Evolutionary conservation across 2,888 invertebrate species (phyloP), one percentile per base, ranked within the genome.

Genomic region (Melanophora roralis): DNA sequence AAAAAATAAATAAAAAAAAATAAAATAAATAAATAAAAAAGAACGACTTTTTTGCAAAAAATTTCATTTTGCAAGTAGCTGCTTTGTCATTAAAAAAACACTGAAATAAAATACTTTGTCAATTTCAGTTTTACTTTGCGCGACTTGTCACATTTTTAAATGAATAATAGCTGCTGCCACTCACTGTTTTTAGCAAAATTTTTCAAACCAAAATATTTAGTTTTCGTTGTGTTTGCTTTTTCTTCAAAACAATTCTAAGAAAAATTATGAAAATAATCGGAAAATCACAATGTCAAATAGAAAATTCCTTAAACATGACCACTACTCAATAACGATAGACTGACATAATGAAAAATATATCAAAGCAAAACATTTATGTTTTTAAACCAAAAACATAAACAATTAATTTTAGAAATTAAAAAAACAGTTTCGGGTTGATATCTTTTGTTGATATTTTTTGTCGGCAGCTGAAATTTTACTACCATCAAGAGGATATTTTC

Each of bases 221-320:
- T 43, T 43, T 43, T 43, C 16, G 11, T 21, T 21, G 7, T 21
- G 8, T 21, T 47, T 21, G 9, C 21, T 47, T 19, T 47, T 47
- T 47, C 21, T 9, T 9, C 23, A 49, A 27, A n/a, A n/a, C n/a
- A n/a, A 53, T 51, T 32, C 27, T 8, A 7, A 16, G 53, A 53
- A 34, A 53, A 12, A n/a, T 32, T 38, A 16, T 40, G 11, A 53
- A 57, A 68, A 55, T 47, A 47, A 57, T n/a, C 14, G 36, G 53
- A 55, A 55, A 51, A 55, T 34, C 12, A 21, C 38, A 51, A 36
- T 60, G 34, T 21, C 21, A 43, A 60, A 71, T 32, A 34, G 11
- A 19, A 43, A 49, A 71, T 71, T 19, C 60, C 71, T 71, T 60
- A 14, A 60, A 60, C 51, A 51, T 53, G 71, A 53, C 71, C 49